These are phyloP conservation scores for Ibycter americanus DNA, from an alignment of 2,797 vertebrate species.

Conservation along the genomic window DNA sequence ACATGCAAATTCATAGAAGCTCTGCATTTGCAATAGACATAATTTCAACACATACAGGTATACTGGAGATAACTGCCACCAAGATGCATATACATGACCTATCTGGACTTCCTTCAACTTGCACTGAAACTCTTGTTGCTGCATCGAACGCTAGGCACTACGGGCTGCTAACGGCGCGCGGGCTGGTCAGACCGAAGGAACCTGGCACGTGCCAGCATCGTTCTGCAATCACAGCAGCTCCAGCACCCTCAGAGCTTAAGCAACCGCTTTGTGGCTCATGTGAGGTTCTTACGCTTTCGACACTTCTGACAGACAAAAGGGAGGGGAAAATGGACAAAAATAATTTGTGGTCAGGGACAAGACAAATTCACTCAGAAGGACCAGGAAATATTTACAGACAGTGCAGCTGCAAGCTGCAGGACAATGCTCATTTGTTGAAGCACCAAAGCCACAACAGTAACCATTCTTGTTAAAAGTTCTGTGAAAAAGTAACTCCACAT, in stretches of 20 bases:
- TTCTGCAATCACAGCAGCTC: background rate
- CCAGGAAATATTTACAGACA: background rate
- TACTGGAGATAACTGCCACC: background rate
- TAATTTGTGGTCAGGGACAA: background rate
- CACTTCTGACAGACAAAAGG: background rate
- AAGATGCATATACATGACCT: background rate
- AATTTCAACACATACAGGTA: background rate
- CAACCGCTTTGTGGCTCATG: background rate
- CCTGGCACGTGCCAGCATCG: background rate
- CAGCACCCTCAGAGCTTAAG: background rate
- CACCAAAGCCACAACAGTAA: background rate
- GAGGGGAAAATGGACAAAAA: background rate
- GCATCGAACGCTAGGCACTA: too few species aligned
- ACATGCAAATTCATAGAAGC: background rate
- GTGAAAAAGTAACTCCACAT: background rate
- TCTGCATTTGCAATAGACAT: background rate
- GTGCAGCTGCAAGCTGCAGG: background rate
- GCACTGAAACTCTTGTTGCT: background rate
- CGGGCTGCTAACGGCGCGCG: background rate
- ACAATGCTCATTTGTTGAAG: background rate
- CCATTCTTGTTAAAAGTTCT: background rate
- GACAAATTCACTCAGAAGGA: background rate
- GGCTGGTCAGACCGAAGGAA: background rate
- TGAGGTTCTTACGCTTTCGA: background rate
- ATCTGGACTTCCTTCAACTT: background rate